These are phyloP conservation scores for Gandaritis pyraliata DNA, from an alignment of 2,888 invertebrate genomes.

Conservation along the genomic window DNA sequence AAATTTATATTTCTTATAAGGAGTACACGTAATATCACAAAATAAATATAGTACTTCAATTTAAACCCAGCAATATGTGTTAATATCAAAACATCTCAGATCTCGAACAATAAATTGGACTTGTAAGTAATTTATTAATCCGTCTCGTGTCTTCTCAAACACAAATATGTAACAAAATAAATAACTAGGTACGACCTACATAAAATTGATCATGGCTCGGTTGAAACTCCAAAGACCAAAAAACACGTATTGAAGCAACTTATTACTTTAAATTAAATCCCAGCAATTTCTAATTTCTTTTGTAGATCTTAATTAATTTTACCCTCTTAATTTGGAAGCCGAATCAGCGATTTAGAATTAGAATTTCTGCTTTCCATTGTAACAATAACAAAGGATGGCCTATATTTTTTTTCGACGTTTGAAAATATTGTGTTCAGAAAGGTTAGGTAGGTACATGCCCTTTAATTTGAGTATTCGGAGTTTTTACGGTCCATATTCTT, in stretches of 20 bases:
- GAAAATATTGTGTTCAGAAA: conserved; percentile 14
- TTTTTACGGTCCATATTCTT: conserved; percentile 2
- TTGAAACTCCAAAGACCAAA: no score
- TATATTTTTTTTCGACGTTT: conserved; percentile 14
- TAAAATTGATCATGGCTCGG: no score
- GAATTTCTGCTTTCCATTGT: conserved; percentile 16
- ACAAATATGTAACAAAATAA: no score
- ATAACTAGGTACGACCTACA: no score
- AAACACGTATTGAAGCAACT: background rate
- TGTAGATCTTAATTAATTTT: conserved; percentile 26
- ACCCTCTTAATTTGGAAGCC: conserved; percentile 22
- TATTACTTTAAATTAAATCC: conserved; percentile 3
- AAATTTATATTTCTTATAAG: no score
- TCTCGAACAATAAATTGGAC: no score
- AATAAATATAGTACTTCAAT: no score
- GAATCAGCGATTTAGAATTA: conserved; percentile 27
- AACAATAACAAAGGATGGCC: conserved; percentile 20
- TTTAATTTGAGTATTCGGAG: conserved; percentile 6
- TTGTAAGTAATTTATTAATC: no score
- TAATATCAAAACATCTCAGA: no score
- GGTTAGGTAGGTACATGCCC: background rate
- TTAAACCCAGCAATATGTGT: no score
- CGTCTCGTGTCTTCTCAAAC: no score
- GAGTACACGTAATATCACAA: no score
- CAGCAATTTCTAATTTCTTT: conserved; percentile 27